Percentiles rank a stretch among this genome's conserved stretches.
Evolutionary conservation across 1,140 invertebrate genomes (phyloP).

Genomic region (Zophobas atratus): DNA sequence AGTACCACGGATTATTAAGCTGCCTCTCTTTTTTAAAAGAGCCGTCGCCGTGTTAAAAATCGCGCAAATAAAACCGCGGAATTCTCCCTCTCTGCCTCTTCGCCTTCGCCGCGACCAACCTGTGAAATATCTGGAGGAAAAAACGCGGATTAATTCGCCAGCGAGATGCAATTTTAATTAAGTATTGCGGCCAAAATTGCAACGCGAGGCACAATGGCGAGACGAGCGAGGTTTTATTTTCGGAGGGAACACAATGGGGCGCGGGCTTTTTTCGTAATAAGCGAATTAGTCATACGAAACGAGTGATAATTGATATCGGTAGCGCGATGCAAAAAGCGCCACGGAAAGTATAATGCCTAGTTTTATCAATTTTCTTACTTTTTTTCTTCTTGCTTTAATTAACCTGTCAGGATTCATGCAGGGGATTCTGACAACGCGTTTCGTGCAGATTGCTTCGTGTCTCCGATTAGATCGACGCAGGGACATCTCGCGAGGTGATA

Average conservation of each 20-base stretch:
- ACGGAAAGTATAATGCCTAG: conserved; percentile 5
- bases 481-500: conserved; percentile 9
- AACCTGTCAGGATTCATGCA: conserved; percentile 30
- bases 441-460: conserved; percentile 36
- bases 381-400: conserved; percentile 27
- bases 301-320: neutral
- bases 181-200: conserved; percentile 24
- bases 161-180: conserved; percentile 25
- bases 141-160: conserved; percentile 12
- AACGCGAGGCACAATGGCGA: conserved; percentile 13
- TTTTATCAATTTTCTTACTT: conserved; percentile 22
- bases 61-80: conserved; percentile 27
- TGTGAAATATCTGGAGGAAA: conserved; percentile 6
- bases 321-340: neutral
- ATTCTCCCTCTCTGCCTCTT: neutral
- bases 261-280: neutral
- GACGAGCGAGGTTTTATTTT: neutral
- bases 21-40: conserved; percentile 37
- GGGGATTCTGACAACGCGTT: conserved; percentile 11
- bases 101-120: too few species aligned
- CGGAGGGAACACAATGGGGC: neutral
- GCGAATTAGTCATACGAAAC: conserved; percentile 5
- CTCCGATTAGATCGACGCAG: conserved; percentile 4
- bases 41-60: conserved; percentile 31
- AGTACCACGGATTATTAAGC: conserved; percentile 47